These are phyloP conservation scores for Netelia inedita DNA, from an alignment of 2,888 invertebrate species.

Conservation along the genomic window DNA sequence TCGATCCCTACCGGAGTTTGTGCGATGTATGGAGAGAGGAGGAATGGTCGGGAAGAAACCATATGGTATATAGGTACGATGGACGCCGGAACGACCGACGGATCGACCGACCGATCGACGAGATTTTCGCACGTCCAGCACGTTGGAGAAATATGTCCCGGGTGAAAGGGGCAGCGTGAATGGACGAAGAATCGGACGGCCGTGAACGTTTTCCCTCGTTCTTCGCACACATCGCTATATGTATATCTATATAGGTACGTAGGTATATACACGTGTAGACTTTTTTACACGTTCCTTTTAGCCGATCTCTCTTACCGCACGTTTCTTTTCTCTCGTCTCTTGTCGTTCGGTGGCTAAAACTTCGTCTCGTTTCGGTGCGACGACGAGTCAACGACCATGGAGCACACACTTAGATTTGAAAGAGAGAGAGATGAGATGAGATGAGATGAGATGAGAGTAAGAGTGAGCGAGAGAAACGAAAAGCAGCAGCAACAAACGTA, in stretches of 20 bases:
- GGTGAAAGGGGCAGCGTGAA: constrained; percentile 54
- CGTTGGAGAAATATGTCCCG: constrained; percentile 62
- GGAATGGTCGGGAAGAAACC: not conserved
- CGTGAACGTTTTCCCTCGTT: constrained; percentile 49
- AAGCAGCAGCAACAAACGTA: constrained; percentile 16
- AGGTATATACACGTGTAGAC: not conserved
- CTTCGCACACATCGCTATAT: not conserved
- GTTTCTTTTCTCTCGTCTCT: constrained; percentile 22
- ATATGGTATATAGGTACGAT: constrained; percentile 5
- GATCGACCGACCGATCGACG: constrained; percentile 46
- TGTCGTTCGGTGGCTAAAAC: constrained; percentile 13
- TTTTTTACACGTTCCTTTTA: not conserved
- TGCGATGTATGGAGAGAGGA: not conserved
- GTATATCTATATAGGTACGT: not conserved
- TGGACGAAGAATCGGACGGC: constrained; percentile 43
- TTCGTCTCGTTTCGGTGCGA: constrained; percentile 1
- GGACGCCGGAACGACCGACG: constrained; percentile 38
- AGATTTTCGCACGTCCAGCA: constrained; percentile 61
- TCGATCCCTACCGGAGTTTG: constrained; percentile 46
- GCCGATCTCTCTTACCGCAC: not conserved
- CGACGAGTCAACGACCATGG: constrained; percentile 5
- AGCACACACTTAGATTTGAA: constrained; percentile 3
- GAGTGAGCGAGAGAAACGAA: not conserved
- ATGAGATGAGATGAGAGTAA: too few relatives aligned
- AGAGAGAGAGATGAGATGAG: constrained; percentile 2